A percentile compares a stretch with the other conserved stretches of the same genome.
phyloP scores from a whole-genome alignment of 2,888 invertebrate species.

The Pelosia muscerda region DNA sequence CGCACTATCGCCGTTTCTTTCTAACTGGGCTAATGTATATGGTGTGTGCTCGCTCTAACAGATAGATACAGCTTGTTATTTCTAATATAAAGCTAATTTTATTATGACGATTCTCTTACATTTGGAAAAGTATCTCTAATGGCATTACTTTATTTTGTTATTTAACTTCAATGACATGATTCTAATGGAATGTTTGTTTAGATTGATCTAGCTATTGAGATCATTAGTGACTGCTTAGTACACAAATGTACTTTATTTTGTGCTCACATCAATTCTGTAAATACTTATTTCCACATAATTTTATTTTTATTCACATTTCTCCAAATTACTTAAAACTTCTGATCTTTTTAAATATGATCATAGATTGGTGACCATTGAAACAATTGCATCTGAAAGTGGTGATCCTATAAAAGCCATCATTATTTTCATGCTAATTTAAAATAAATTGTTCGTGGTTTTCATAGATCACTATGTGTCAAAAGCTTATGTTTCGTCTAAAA shows the following conservation, averaged over 20 bases:
- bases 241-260: neutral
- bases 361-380: too few species aligned
- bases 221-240: neutral
- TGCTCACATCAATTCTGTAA: neutral
- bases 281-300: neutral
- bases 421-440: neutral
- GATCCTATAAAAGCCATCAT: neutral
- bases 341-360: neutral
- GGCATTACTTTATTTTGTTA: neutral
- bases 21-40: slow-evolving; percentile 55
- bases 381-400: too few species aligned
- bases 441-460: neutral
- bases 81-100: neutral
- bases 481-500: neutral
- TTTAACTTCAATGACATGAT: too few species aligned
- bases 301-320: neutral
- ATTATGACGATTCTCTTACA: neutral
- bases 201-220: neutral
- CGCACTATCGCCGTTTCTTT: slow-evolving; percentile 71
- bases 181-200: neutral
- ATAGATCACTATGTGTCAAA: neutral
- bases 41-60: slow-evolving; percentile 37
- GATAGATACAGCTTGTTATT: slow-evolving; percentile 2
- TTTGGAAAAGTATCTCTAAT: neutral
- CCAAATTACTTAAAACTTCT: neutral